phyloP scores from a whole-genome alignment of 2,888 invertebrate genomes.

The Drosophila falleni region DNA sequence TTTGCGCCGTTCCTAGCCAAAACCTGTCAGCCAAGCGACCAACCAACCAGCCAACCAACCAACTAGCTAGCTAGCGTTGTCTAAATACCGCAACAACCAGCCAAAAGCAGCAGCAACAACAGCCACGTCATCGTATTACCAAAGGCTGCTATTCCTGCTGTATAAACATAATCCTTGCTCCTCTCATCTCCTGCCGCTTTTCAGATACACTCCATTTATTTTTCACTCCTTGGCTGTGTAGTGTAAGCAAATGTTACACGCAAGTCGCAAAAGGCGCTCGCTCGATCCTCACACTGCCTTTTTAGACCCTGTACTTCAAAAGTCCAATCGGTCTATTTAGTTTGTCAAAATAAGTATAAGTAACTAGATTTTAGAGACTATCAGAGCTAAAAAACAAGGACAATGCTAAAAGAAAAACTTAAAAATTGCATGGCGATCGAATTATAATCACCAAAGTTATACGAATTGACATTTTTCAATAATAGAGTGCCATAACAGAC shows the following conservation, averaged over 20 bases:
- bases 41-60: constrained; percentile 9
- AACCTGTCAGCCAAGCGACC: constrained; percentile 26
- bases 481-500: too few species aligned
- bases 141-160: constrained; percentile 52
- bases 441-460: too few species aligned
- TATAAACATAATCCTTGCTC: constrained; percentile 75
- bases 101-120: constrained; percentile 38
- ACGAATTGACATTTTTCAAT: too few species aligned
- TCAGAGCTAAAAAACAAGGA: too few species aligned
- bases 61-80: constrained; percentile 38
- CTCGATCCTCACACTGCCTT: constrained; percentile 32
- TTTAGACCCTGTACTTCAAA: background rate
- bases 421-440: too few species aligned
- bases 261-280: constrained; percentile 46
- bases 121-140: constrained; percentile 73
- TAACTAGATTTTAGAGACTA: too few species aligned
- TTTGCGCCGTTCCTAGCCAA: constrained; percentile 60
- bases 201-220: constrained; percentile 77
- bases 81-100: constrained; percentile 56
- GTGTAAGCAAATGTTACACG: constrained; percentile 66
- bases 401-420: too few species aligned
- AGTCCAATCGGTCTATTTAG: background rate
- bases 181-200: constrained; percentile 15
- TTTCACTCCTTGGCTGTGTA: constrained; percentile 71
- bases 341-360: background rate